Base-by-base conservation (phyloP, 2,113 vertebrate species). In the Tympanuchus pallidicinctus region DNA sequence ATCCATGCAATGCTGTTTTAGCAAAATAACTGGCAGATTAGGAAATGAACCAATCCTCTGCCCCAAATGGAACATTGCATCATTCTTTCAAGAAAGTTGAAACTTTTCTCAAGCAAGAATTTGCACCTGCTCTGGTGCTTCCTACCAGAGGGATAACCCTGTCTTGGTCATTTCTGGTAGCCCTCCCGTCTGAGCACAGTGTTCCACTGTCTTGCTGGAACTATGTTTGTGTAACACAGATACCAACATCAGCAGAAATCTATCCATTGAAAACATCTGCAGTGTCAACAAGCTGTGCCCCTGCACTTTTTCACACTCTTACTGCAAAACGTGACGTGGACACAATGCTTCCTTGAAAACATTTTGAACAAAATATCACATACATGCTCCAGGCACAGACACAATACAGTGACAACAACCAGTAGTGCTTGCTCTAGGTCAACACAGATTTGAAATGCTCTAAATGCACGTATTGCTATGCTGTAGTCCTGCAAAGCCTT, bases 101-200 rank as follows among this genome's bases (percentile, higher is more conserved):
- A 93, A 82, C 76, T 93, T 94, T 91, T 92, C 93, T 94, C 86
- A 89, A 91, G 93, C 94, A 93, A 95, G 86, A 95, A 95, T 94
- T 96, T 95, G 82, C 72, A 78, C 69, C 87, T 94, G 85, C 81
- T 88, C 66, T 78, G 76, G 73, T 86, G 54, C 47, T 90, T 95
- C 30, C 45, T 65, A 60, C 43, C 65, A 43, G 32, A 72, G 78
- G 47, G 32, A 67, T 25, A 63, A 57, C 34, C 21, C 18, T 28
- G 3, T 52, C 75, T 48, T 3, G 1, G 57, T 64, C 69, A 18
- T 25, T 43, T 28, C 47, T 4, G 0, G 56, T 20, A 73, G 60
- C 64, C 54, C 61, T 82, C 56, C 54, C 8, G 30, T 45, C 34
- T 28, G 11, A 2, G 27, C 3, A 2, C 19, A 25, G 11, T 2